Conservation (phyloP, 1,140 invertebrate genomes). For the Neodiprion pinetum region DNA sequence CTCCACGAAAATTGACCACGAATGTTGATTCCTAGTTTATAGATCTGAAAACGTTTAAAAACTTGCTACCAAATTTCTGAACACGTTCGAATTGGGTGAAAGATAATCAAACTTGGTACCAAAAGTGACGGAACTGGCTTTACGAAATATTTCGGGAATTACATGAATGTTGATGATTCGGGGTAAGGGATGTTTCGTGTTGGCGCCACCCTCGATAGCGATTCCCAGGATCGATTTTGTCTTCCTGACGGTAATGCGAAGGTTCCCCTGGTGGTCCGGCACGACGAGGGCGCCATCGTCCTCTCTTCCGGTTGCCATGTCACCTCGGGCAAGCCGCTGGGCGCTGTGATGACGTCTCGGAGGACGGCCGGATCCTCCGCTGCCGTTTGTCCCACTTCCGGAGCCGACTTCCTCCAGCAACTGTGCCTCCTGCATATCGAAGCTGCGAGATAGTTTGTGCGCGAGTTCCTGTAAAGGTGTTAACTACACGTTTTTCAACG, state of each 20-base stretch:
- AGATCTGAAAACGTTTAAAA: too few species aligned
- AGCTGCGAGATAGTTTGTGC: conserved; percentile 82
- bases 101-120: too few species aligned
- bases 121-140: too few species aligned
- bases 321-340: conserved; percentile 51
- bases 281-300: conserved; percentile 74
- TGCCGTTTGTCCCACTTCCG: conserved; percentile 50
- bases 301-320: conserved; percentile 66
- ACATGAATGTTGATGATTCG: conserved; percentile 97
- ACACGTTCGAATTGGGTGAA: too few species aligned
- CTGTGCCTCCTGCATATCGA: conserved; percentile 85
- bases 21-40: too few species aligned
- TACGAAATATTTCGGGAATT: conserved; percentile 36
- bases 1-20: too few species aligned
- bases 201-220: conserved; percentile 95
- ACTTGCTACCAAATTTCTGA: too few species aligned
- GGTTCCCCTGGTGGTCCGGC: conserved; percentile 83
- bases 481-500: background rate
- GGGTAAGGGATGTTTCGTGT: conserved; percentile 92
- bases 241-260: conserved; percentile 87
- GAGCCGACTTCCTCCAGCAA: conserved; percentile 70
- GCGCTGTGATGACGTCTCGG: conserved; percentile 56
- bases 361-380: conserved; percentile 63
- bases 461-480: conserved; percentile 73
- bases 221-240: conserved; percentile 94